A percentile compares a stretch with the other conserved stretches of the same genome.
Evolutionary conservation across 1,140 invertebrate genomes (phyloP).

Genomic region (Bradysia coprophila): DNA sequence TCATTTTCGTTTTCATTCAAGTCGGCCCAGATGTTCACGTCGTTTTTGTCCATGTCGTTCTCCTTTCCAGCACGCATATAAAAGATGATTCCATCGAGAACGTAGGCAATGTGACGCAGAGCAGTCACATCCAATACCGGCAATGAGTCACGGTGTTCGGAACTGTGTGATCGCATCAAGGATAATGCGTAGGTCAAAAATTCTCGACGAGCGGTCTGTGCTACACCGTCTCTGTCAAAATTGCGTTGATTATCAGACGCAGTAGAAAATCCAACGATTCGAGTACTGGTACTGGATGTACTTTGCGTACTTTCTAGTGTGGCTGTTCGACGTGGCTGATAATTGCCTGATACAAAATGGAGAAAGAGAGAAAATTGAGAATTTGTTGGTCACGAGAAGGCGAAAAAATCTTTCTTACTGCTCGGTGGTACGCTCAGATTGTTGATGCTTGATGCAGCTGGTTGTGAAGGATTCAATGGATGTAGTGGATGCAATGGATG

Average conservation of each 20-base stretch:
- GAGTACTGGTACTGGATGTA: conserved; percentile 5
- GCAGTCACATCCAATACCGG: conserved; percentile 88
- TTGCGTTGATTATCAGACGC: conserved; percentile 11
- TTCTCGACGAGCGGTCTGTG: conserved; percentile 61
- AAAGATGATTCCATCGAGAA: conserved; percentile 91
- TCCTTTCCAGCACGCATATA: conserved; percentile 72
- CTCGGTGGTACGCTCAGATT: too few species aligned
- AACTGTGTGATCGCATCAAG: conserved; percentile 85
- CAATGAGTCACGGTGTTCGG: conserved; percentile 87
- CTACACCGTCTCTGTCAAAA: conserved; percentile 18
- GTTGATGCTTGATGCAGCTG: not conserved
- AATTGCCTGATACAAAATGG: too few species aligned
- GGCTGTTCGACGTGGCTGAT: not conserved
- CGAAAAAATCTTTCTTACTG: too few species aligned
- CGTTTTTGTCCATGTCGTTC: conserved; percentile 22
- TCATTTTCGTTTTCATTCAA: conserved; percentile 80
- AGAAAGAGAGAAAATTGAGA: too few species aligned
- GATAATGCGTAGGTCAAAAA: conserved; percentile 93
- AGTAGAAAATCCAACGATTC: conserved; percentile 3
- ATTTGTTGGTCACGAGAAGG: too few species aligned
- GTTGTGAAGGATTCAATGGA: conserved; percentile 5
- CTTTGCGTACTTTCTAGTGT: conserved; percentile 17
- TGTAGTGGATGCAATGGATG: conserved; percentile 43
- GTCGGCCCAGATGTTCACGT: conserved; percentile 12
- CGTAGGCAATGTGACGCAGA: conserved; percentile 87